A percentile compares a stretch with the other conserved stretches of the same genome.
These are phyloP conservation scores for Trissoscelio sp. DNA, from an alignment of 2,888 invertebrate species.

Conservation along the genomic window DNA sequence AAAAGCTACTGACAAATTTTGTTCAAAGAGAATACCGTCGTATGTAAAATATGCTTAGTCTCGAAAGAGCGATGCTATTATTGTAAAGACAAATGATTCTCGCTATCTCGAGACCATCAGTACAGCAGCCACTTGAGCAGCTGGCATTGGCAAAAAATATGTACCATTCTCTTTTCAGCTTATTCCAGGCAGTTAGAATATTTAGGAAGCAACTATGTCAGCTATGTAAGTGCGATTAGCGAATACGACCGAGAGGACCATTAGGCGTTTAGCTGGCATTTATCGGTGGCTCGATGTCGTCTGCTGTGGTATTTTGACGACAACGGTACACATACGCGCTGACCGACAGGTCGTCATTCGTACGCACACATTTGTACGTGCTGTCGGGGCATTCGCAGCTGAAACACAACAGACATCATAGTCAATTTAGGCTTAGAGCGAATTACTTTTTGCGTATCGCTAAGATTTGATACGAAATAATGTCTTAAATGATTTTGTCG, in stretches of 20 bases:
- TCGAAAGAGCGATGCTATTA: too few relatives aligned
- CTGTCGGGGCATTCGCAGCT: conserved; percentile 85
- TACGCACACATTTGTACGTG: conserved; percentile 83
- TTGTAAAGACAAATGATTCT: too few relatives aligned
- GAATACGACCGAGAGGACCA: conserved; percentile 21
- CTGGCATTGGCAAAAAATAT: conserved; percentile 22
- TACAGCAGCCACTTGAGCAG: conserved; percentile 1
- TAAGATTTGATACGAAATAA: conserved; percentile 3
- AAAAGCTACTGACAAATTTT: background rate
- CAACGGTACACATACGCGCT: conserved; percentile 86
- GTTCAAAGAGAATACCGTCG: conserved; percentile 8
- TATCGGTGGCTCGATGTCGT: conserved; percentile 75
- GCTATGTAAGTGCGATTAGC: conserved; percentile 40
- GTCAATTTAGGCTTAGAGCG: conserved; percentile 19
- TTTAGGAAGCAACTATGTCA: conserved; percentile 59
- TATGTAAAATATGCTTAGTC: background rate
- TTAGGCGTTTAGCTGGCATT: conserved; percentile 66
- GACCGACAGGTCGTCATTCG: conserved; percentile 86
- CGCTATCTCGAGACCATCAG: too few relatives aligned
- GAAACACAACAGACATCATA: conserved; percentile 60
- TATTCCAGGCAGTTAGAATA: conserved; percentile 44
- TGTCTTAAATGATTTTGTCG: conserved; percentile 29
- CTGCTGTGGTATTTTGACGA: conserved; percentile 78
- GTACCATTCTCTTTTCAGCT: conserved; percentile 31
- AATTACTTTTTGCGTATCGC: conserved; percentile 13